phyloP scores from a whole-genome alignment of 1,140 invertebrate genomes.

The Drosophila tsacasi region DNA sequence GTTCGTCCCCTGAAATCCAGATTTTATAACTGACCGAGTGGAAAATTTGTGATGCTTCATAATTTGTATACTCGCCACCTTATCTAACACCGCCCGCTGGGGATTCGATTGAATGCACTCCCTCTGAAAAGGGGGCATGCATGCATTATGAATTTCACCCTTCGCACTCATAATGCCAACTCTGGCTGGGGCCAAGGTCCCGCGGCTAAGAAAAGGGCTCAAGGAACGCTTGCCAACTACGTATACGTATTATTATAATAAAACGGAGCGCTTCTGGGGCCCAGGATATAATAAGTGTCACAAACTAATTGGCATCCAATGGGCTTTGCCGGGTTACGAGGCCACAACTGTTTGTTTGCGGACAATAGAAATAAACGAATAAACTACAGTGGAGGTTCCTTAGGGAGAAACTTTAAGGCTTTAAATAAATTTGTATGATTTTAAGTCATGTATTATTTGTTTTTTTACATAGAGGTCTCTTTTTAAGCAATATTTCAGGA shows the following conservation, averaged over 20 bases:
- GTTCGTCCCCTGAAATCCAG: not conserved
- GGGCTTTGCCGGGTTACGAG: slow-evolving; percentile 2
- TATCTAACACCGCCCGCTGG: slow-evolving; percentile 17
- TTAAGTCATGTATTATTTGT: too few species aligned
- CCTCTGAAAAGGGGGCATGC: slow-evolving; percentile 3
- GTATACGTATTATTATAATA: slow-evolving; percentile 23
- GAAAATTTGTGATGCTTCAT: slow-evolving; percentile 49
- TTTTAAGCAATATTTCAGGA: too few species aligned
- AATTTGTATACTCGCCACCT: slow-evolving; percentile 17
- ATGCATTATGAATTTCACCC: slow-evolving; percentile 18
- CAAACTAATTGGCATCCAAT: slow-evolving; percentile 38
- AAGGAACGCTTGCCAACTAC: slow-evolving; percentile 4
- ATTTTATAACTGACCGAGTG: slow-evolving; percentile 39
- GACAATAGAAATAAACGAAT: not conserved
- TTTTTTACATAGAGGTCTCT: too few species aligned
- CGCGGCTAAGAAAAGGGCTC: not conserved
- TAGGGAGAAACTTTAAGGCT: too few species aligned
- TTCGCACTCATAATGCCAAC: slow-evolving; percentile 11
- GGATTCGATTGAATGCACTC: slow-evolving; percentile 30
- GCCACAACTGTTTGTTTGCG: slow-evolving; percentile 10
- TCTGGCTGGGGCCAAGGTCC: slow-evolving; percentile 7
- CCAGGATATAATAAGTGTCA: slow-evolving; percentile 26
- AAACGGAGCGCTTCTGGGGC: slow-evolving; percentile 4
- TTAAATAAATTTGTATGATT: not conserved
- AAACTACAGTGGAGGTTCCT: slow-evolving; percentile 9